Evolutionary conservation across 2,888 invertebrate genomes (phyloP).

Genomic region (Chouioia cunea): DNA sequence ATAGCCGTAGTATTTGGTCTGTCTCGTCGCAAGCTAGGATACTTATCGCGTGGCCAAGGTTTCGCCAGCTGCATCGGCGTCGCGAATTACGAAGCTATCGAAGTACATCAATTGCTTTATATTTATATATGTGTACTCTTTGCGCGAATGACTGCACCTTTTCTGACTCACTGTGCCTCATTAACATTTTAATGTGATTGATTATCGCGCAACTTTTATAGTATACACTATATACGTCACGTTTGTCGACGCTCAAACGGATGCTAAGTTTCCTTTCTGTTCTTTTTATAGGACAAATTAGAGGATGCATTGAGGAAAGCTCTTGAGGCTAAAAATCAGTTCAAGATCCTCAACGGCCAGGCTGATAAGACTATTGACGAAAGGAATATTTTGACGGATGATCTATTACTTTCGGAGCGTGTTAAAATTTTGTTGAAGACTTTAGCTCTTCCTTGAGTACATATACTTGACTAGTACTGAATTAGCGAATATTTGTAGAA

Average conservation of each 20-base stretch:
- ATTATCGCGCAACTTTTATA: background rate
- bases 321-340: constrained; percentile 53
- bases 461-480: too few species aligned
- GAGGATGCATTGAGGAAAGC: constrained; percentile 54
- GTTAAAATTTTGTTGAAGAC: constrained; percentile 53
- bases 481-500: too few species aligned
- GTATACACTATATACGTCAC: too few species aligned
- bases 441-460: constrained; percentile 37
- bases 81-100: constrained; percentile 56
- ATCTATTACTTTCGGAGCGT: constrained; percentile 53
- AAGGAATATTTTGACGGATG: constrained; percentile 49
- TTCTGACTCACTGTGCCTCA: background rate
- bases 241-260: background rate
- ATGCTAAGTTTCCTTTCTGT: background rate
- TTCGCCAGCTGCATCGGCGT: constrained; percentile 57
- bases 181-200: background rate
- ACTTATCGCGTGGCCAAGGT: constrained; percentile 57
- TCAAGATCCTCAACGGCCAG: constrained; percentile 45
- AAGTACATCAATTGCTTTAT: constrained; percentile 50
- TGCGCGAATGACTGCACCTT: background rate
- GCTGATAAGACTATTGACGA: constrained; percentile 50
- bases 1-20: constrained; percentile 57
- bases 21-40: constrained; percentile 58
- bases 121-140: constrained; percentile 10
- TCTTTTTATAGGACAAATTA: constrained; percentile 54